Evolutionary conservation across 2,113 vertebrate genomes (phyloP).

Genomic region (Brachypteracias leptosomus): DNA sequence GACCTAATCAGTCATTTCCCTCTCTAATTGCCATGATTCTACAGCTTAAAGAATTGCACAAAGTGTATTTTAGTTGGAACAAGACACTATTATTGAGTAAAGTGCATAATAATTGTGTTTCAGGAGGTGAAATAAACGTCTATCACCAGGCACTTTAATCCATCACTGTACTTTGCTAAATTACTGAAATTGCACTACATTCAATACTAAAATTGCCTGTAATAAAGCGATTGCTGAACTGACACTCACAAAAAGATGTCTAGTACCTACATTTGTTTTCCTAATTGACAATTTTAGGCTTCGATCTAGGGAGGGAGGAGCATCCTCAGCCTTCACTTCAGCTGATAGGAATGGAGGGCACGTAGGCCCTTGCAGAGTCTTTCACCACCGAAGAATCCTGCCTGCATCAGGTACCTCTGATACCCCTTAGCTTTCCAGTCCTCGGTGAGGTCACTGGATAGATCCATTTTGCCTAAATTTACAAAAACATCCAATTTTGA

Average conservation of each 20-base stretch:
- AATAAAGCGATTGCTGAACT: conserved; percentile 40
- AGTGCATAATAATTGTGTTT: conserved; percentile 65
- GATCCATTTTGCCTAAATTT: background rate
- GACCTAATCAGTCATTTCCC: conserved; percentile 45
- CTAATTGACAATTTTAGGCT: conserved; percentile 20
- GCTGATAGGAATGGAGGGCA: background rate
- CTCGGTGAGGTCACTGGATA: background rate
- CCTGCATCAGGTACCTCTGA: background rate
- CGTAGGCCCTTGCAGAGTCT: background rate
- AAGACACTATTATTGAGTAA: conserved; percentile 54
- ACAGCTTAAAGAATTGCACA: conserved; percentile 37
- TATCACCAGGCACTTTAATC: conserved; percentile 52
- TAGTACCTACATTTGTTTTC: conserved; percentile 41
- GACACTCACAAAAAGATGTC: conserved; percentile 33
- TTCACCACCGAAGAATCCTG: background rate
- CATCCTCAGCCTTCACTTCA: background rate
- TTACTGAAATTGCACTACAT: conserved; percentile 50
- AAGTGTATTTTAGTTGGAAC: conserved; percentile 52
- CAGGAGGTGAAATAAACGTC: conserved; percentile 38
- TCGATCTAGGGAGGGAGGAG: background rate
- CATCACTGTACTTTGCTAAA: conserved; percentile 56
- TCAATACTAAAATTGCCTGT: conserved; percentile 52
- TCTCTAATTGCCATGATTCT: conserved; percentile 51
- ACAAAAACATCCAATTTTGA: background rate
- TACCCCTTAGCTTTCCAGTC: background rate